A percentile compares a stretch with the other conserved stretches of the same genome.
phyloP scores from a whole-genome alignment of 1,140 invertebrate genomes.

The Bicyclus anynana region DNA sequence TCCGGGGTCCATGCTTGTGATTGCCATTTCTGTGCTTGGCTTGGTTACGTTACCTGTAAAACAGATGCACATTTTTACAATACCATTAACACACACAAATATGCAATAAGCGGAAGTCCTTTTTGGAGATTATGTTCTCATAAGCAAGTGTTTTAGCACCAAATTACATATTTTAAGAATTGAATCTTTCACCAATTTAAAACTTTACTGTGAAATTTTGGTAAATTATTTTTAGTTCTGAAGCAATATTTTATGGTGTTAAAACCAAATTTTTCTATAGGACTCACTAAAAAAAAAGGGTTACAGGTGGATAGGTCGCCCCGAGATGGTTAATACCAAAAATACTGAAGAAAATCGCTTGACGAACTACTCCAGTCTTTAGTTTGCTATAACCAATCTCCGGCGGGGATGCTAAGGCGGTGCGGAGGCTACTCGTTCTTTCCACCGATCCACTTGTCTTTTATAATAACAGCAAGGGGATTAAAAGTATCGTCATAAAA shows the following conservation, averaged over 20 bases:
- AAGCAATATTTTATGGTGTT: slow-evolving; percentile 7
- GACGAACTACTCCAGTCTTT: slow-evolving; percentile 77
- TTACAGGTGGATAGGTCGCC: slow-evolving; percentile 38
- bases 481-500: slow-evolving; percentile 48
- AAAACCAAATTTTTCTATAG: slow-evolving; percentile 20
- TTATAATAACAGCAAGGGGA: slow-evolving; percentile 56
- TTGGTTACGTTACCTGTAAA: slow-evolving; percentile 12
- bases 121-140: not conserved
- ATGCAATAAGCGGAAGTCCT: not conserved
- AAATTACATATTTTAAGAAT: not conserved
- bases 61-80: not conserved
- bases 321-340: slow-evolving; percentile 68
- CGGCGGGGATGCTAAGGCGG: slow-evolving; percentile 56
- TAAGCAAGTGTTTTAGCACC: not conserved
- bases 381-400: slow-evolving; percentile 66
- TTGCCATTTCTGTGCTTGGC: slow-evolving; percentile 45
- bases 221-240: not conserved
- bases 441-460: slow-evolving; percentile 34
- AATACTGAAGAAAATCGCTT: slow-evolving; percentile 78
- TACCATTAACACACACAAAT: not conserved
- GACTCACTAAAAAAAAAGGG: slow-evolving; percentile 51
- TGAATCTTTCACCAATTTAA: not conserved
- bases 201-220: not conserved
- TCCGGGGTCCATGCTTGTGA: slow-evolving; percentile 57
- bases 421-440: slow-evolving; percentile 69